Evolutionary conservation across 2,888 invertebrate genomes (phyloP).

Genomic region (Ommatoiulus sabulosus): DNA sequence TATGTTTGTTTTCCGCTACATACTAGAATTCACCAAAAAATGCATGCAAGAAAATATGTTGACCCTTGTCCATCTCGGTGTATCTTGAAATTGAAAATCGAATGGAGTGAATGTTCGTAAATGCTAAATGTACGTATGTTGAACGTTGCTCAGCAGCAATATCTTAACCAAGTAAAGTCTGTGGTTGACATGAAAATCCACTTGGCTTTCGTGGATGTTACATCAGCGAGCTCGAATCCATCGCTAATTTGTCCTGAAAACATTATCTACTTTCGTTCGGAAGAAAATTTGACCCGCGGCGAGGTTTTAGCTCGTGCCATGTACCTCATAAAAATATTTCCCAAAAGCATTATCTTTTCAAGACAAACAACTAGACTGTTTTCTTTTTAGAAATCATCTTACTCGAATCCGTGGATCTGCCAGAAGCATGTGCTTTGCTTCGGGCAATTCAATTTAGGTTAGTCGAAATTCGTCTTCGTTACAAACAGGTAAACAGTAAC

Average conservation of each 20-base stretch:
- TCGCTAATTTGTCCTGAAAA: background rate
- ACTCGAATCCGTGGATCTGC: background rate
- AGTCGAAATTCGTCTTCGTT: background rate
- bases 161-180: background rate
- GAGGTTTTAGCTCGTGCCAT: background rate
- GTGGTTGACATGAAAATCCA: slow-evolving; percentile 21
- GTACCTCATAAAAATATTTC: background rate
- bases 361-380: background rate
- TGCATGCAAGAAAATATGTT: too few species aligned
- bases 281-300: background rate
- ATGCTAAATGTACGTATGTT: too few species aligned
- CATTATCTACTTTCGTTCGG: background rate
- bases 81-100: too few species aligned
- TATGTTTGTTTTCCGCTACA: too few species aligned
- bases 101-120: too few species aligned
- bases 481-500: background rate
- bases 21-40: too few species aligned
- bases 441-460: background rate
- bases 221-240: background rate
- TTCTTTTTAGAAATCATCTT: background rate
- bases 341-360: background rate
- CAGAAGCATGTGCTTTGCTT: background rate
- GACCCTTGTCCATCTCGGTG: too few species aligned
- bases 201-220: slow-evolving; percentile 14
- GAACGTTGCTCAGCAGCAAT: background rate